Evolutionary conservation across 2,797 vertebrate species (phyloP).

Genomic region (Galago senegalensis): DNA sequence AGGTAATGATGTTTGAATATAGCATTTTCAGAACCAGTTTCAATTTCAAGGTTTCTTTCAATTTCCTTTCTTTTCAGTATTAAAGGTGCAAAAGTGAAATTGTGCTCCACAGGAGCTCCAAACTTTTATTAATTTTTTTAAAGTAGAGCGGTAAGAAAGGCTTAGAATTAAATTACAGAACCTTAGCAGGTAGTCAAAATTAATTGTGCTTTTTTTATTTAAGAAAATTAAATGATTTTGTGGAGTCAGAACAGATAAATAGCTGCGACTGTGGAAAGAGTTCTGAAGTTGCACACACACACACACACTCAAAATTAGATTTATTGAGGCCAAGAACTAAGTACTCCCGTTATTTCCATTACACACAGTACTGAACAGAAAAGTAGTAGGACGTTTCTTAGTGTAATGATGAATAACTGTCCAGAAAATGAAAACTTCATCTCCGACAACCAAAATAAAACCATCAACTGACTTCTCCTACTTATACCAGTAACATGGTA

Average conservation of each 20-base stretch:
- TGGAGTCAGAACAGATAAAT: neutral
- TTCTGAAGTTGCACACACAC: neutral
- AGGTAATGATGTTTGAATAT: conserved; percentile 46
- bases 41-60: conserved; percentile 62
- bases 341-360: neutral
- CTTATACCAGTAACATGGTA: neutral
- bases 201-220: conserved; percentile 67
- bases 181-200: conserved; percentile 71
- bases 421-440: neutral
- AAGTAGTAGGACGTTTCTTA: neutral
- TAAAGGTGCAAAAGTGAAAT: conserved; percentile 74
- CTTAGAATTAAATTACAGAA: conserved; percentile 74
- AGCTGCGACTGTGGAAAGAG: neutral
- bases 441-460: neutral
- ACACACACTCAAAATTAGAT: neutral
- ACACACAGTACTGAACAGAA: neutral
- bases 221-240: conserved; percentile 6
- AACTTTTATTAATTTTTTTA: conserved; percentile 60
- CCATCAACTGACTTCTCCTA: neutral
- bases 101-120: conserved; percentile 56
- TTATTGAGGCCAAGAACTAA: neutral
- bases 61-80: conserved; percentile 70
- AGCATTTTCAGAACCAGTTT: conserved; percentile 74
- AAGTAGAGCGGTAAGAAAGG: conserved; percentile 56
- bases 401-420: neutral